Base-by-base conservation (phyloP, 92 coral and sea anemone species). In the Palythoa grandiflora region DNA sequence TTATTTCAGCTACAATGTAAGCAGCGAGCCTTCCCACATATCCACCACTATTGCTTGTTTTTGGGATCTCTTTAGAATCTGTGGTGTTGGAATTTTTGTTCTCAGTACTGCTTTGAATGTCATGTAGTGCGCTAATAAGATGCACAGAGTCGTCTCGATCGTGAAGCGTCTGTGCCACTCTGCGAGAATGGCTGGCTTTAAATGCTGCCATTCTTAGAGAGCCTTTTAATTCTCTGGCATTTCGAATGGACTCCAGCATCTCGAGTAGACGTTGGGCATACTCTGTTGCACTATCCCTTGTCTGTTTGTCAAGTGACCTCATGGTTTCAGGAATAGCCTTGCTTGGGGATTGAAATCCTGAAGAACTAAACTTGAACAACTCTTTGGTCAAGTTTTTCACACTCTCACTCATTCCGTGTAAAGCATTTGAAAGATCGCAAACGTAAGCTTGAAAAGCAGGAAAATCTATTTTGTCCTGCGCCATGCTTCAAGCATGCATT, bases 331-430 rank as follows among this genome's bases (percentile, higher is more conserved):
- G 68, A 16, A 77, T 77, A 8, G 38, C 5, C 3, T 54, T 11
- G 83, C 83, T 36, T 11, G 35, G 68, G 53, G 83, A 77, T 21
- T 53, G 3, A 52, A 12, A 21, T 13, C 68, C 36, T 28, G 83
- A 11, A 20, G 83, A 68, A n/a, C 83, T 77, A 36, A 77, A 77
- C 83, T 54, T 77, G 68, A 77, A 54, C 12, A 68, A 54, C 14
- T 77, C 83, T 14, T 5, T 77, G 4, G 83, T 52, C 5, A 77
- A 17, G 16, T 35, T 77, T 53, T 13, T 77, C 15, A 77, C 17
- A 40, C 83, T 77, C 21, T 77, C 68, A 36, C 38, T 37, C 12
- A 77, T 77, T 11, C 83, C 83, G 68, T 77, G 20, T 54, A 77
- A 13, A 35, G 68, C 83, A 36, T 77, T 54, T 77, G 83, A 77